Percentiles rank a stretch among this genome's conserved stretches.
phyloP scores from a whole-genome alignment of 2,888 invertebrate genomes.

The Eupithecia abbreviata region DNA sequence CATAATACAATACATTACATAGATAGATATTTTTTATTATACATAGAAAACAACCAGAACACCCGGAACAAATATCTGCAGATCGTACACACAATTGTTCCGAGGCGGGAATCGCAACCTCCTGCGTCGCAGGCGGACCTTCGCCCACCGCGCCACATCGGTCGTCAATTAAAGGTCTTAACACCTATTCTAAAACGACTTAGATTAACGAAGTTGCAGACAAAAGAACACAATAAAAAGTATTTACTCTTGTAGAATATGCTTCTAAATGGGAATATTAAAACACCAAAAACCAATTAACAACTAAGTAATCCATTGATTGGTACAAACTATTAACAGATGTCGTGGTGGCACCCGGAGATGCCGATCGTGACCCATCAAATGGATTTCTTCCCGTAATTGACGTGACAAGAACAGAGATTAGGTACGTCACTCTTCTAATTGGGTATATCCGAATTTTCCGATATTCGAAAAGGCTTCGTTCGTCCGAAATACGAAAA shows the following conservation, averaged over 20 bases:
- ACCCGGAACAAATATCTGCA: too few relatives aligned
- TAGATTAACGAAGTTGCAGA: too few relatives aligned
- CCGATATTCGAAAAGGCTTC: constrained; percentile 16
- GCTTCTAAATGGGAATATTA: not conserved
- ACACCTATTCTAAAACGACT: too few relatives aligned
- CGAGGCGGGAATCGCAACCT: too few relatives aligned
- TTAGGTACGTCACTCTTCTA: constrained; percentile 32
- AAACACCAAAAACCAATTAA: not conserved
- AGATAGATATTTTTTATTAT: too few relatives aligned
- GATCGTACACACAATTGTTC: too few relatives aligned
- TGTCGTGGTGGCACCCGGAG: not conserved
- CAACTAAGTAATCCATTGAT: not conserved
- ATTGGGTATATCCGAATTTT: constrained; percentile 34
- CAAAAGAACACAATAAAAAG: not conserved
- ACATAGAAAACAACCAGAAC: too few relatives aligned
- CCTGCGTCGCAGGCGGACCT: too few relatives aligned
- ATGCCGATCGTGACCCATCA: constrained; percentile 1
- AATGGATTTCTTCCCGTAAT: constrained; percentile 40
- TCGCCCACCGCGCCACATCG: too few relatives aligned
- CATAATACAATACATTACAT: too few relatives aligned
- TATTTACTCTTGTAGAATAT: too few relatives aligned
- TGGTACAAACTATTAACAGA: constrained; percentile 1
- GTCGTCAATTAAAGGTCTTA: too few relatives aligned
- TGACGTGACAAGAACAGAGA: constrained; percentile 51
- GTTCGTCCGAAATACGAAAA: not conserved